Evolutionary conservation across 2,113 vertebrate genomes (phyloP).

Genomic region (Drymodes brunneopygia): DNA sequence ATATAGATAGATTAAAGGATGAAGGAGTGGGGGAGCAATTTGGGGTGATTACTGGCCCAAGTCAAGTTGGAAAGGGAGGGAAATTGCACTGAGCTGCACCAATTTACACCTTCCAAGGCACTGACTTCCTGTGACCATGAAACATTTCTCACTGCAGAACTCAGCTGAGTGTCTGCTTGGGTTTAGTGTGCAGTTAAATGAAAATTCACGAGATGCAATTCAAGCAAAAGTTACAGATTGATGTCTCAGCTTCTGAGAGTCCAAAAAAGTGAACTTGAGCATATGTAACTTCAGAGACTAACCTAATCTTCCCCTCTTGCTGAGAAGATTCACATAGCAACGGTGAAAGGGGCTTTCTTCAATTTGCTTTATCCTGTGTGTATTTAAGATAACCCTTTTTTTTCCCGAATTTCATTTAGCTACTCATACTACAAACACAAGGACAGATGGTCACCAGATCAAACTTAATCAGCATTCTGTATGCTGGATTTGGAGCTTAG

Average conservation of each 20-base stretch:
- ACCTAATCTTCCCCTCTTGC: conserved; percentile 11
- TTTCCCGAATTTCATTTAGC: conserved; percentile 57
- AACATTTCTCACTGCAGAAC: neutral
- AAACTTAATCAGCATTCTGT: conserved; percentile 62
- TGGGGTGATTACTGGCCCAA: neutral
- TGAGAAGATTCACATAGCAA: conserved; percentile 50
- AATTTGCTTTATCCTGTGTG: conserved; percentile 45
- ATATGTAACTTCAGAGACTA: conserved; percentile 5
- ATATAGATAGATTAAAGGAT: neutral
- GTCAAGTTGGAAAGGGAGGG: neutral
- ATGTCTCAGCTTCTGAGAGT: conserved; percentile 4
- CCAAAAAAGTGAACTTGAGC: conserved; percentile 1
- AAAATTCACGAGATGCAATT: conserved; percentile 18
- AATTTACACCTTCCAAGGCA: neutral
- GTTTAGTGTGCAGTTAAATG: neutral
- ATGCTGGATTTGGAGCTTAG: conserved; percentile 56
- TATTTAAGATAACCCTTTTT: conserved; percentile 53
- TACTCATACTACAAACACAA: conserved; percentile 55
- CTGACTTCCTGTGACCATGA: neutral
- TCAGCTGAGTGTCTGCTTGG: neutral
- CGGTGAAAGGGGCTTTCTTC: conserved; percentile 46
- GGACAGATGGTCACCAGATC: conserved; percentile 68
- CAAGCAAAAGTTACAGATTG: conserved; percentile 9
- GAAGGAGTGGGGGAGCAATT: neutral
- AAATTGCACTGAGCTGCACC: neutral